Base-by-base conservation (phyloP, 2,888 invertebrate species). In the Julus scanicus region DNA sequence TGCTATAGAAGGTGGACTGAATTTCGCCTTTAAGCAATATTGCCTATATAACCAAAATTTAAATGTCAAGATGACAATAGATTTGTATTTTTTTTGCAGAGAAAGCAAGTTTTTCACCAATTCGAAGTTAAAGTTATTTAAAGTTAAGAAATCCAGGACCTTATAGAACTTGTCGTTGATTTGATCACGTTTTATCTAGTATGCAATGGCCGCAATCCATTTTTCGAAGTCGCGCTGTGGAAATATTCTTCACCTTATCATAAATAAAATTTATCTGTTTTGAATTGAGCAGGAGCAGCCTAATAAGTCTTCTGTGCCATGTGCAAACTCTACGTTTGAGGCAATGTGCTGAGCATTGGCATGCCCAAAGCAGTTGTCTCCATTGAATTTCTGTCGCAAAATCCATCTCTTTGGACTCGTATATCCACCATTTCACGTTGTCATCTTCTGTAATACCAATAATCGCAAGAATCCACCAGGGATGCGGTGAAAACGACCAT, bases 361-460 rank as follows among this genome's bases (percentile, higher is more conserved):
- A 29, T 9, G 71, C 71, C 71, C 71, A 71, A 71, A 71, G 71
- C 71, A 71, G 71, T 71, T 71, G 20, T 29, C 71, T 71, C 71
- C 71, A 71, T 71, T 71, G 71, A 71, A 71, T 71, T 71, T 71
- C 29, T 13, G 20, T 71, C 71, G 2, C 29, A 15, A 63, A n/a
- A 63, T 63, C 57, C n/a, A 63, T 63, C n/a, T 63, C n/a, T 63
- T 2, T n/a, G 71, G 71, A 71, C 29, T 71, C 29, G 8, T 48
- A 48, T 48, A 48, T 48, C 5, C 48, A 48, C 48, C 71, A 5
- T 9, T 71, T 71, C 71, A 71, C 71, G 29, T 71, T 29, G 71
- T 29, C 71, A 71, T 71, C 71, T 71, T 71, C n/a, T 29, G 71
- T 71, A 71, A 71, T 71, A 71, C 71, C 71, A 71, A 71, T 71